Base-by-base conservation (phyloP, 2,888 invertebrate genomes). In the Netelia virgata region DNA sequence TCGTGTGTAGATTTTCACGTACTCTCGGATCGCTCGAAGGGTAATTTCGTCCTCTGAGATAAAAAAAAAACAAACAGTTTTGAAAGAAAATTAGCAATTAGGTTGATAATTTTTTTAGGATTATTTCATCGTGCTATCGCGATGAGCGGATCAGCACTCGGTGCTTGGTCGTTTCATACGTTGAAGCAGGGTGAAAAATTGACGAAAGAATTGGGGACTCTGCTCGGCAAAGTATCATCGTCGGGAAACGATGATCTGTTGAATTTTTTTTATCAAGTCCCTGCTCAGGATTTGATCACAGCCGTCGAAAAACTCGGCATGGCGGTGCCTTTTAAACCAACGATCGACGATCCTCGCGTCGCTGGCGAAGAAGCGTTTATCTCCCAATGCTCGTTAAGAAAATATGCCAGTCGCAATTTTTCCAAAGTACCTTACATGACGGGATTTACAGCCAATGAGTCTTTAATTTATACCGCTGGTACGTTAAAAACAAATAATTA, bases 51-150 rank as follows among this genome's bases (percentile, higher is more conserved):
- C 20, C 63, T 20, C 9, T 64, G 6, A 63, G 20, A 47, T 43
- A 28, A 5, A 43, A 28, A 36, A 50, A 28, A 47, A n/a, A 20
- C 28, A 28, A 28, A 5, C 5, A n/a, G n/a, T 0, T 28, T n/a
- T 20, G 11, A 55, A 14, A 20, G 11, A 16, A 36, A n/a, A 41
- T 2, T 28, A 11, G 11, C 68, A 23, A 20, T 61, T 53, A 11
- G n/a, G 23, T 53, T n/a, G 53, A 70, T 47, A 18, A 14, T 16
- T 11, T 18, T 16, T 64, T 0, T 43, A 91, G 95, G 95, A 16
- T 89, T 95, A 50, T 95, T 95, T 83, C 95, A 95, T 84, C 94
- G 94, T 92, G 94, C 94, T 1, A 95, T 95, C 76, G 93, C 94
- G 14, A 95, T 95, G 88, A 95, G 95, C n/a, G 95, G 95, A 0